Conservation (phyloP, 2,888 invertebrate species). For the Herminia tarsipennalis region DNA sequence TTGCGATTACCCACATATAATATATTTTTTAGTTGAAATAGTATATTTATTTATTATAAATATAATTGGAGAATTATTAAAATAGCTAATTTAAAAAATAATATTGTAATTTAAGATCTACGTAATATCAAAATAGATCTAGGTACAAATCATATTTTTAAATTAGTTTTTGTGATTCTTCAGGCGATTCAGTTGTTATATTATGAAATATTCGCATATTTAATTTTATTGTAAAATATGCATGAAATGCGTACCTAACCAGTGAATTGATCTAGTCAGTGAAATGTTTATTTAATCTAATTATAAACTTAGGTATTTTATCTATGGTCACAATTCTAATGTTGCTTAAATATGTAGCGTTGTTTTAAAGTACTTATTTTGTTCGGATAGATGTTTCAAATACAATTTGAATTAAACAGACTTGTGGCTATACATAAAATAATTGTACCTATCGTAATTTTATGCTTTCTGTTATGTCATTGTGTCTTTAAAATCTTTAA, state of each 20-base stretch:
- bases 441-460: conserved; percentile 20
- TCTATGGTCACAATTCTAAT: conserved; percentile 21
- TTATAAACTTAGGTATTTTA: conserved; percentile 25
- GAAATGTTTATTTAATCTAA: conserved; percentile 32
- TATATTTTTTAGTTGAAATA: conserved; percentile 18
- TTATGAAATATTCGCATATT: neutral
- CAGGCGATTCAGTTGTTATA: neutral
- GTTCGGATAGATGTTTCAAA: conserved; percentile 22
- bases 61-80: neutral
- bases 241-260: conserved; percentile 44
- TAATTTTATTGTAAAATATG: conserved; percentile 24
- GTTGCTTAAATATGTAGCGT: conserved; percentile 31
- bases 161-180: neutral
- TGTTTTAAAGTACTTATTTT: conserved; percentile 26
- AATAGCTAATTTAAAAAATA: conserved; percentile 13
- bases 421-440: conserved; percentile 27
- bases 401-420: conserved; percentile 18
- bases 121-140: no score
- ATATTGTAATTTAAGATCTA: conserved; percentile 9
- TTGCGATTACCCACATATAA: conserved; percentile 31
- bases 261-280: conserved; percentile 50
- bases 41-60: neutral
- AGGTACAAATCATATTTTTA: conserved; percentile 10
- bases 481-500: conserved; percentile 34
- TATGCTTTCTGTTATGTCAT: conserved; percentile 38